A percentile compares a stretch with the other conserved stretches of the same genome.
phyloP scores from a whole-genome alignment of 2,888 invertebrate species.

The Phaedon cochleariae region DNA sequence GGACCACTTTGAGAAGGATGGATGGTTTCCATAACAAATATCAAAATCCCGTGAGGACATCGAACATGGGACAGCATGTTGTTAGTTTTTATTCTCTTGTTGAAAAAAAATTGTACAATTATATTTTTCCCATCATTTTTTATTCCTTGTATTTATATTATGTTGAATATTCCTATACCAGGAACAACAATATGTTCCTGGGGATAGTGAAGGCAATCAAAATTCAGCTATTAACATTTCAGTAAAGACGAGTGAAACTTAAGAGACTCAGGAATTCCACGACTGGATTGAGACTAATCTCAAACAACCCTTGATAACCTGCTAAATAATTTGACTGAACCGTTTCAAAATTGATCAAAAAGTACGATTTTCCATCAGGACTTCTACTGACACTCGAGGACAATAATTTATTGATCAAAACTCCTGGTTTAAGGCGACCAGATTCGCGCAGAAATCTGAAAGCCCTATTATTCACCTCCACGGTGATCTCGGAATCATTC shows the following conservation, averaged over 20 bases:
- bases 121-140: no score
- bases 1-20: no score
- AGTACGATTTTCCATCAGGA: constrained; percentile 18
- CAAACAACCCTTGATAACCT: constrained; percentile 10
- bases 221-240: neutral
- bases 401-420: constrained; percentile 10
- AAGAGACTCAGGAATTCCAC: neutral
- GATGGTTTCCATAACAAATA: no score
- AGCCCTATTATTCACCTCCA: constrained; percentile 15
- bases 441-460: constrained; percentile 13
- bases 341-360: constrained; percentile 24
- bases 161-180: no score
- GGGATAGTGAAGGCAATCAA: no score
- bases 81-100: no score
- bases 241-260: neutral
- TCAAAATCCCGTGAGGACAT: no score
- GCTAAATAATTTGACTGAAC: neutral
- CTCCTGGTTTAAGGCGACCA: neutral
- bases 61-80: no score
- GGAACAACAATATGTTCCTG: no score
- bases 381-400: constrained; percentile 23
- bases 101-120: no score
- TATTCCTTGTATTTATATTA: no score
- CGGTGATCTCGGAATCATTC: constrained; percentile 11
- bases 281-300: neutral